These are phyloP conservation scores for Lacerta agilis DNA, from an alignment of 2,797 vertebrate species.

Conservation along the genomic window DNA sequence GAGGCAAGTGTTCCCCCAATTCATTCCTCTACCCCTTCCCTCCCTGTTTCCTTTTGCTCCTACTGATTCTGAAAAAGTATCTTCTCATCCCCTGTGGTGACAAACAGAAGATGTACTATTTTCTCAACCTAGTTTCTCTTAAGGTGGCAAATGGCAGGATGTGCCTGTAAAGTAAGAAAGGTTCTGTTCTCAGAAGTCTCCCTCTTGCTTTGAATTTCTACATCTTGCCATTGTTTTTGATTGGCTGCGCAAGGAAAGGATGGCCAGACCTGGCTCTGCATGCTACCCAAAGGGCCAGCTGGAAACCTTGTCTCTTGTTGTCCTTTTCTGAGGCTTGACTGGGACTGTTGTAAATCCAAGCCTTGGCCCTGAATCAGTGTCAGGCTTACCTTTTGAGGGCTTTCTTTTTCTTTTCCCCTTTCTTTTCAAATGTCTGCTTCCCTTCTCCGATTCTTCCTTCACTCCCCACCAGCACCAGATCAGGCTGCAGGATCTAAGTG, in stretches of 20 bases:
- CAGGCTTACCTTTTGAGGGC: background rate
- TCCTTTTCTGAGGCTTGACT: background rate
- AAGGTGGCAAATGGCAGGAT: background rate
- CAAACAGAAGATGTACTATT: background rate
- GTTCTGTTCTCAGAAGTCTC: background rate
- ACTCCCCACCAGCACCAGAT: background rate
- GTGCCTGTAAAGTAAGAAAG: background rate
- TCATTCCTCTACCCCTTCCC: background rate
- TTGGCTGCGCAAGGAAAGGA: background rate
- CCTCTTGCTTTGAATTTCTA: background rate
- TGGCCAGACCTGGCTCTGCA: background rate
- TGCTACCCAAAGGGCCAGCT: background rate
- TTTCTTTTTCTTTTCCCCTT: background rate
- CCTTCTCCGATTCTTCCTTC: too few relatives aligned
- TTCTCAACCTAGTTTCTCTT: background rate
- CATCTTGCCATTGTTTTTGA: background rate
- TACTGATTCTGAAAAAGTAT: background rate
- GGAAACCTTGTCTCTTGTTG: background rate
- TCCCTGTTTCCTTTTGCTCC: too few relatives aligned
- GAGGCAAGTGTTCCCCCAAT: background rate
- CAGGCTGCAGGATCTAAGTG: background rate
- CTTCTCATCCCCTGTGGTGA: background rate
- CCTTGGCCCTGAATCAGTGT: background rate
- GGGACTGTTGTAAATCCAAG: background rate
- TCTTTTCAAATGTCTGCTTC: too few relatives aligned